Conservation (phyloP, 2,113 vertebrate species). For the Mesitornis unicolor region DNA sequence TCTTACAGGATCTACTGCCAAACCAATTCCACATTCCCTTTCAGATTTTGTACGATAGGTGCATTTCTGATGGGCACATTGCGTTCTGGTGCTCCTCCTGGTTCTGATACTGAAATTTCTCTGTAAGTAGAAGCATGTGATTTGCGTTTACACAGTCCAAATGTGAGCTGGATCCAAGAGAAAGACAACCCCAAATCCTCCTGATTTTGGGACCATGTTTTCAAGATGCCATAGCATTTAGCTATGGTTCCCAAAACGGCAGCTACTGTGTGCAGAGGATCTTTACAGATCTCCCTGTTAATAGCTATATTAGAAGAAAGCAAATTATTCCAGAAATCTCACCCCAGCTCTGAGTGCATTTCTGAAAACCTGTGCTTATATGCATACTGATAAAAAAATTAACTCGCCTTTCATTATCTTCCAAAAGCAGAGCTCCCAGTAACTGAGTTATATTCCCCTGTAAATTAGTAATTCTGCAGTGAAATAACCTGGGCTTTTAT, state of each 20-base stretch:
- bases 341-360: background rate
- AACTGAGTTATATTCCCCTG: background rate
- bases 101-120: background rate
- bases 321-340: background rate
- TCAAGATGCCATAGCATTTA: background rate
- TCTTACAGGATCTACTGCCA: background rate
- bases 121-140: background rate
- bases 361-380: background rate
- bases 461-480: background rate
- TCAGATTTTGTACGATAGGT: background rate
- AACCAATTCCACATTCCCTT: background rate
- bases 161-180: background rate
- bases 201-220: background rate
- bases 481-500: background rate
- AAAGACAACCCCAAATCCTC: background rate
- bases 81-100: background rate
- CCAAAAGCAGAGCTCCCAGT: background rate
- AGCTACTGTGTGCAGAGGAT: background rate
- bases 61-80: background rate
- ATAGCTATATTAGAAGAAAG: background rate
- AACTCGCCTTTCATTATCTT: background rate
- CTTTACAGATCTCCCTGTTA: background rate
- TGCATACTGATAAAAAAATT: background rate
- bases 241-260: background rate
- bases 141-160: background rate